Percentiles rank a stretch among this genome's conserved stretches.
Evolutionary conservation across 2,797 vertebrate genomes (phyloP).

Genomic region (Rhinichthys osculus): DNA sequence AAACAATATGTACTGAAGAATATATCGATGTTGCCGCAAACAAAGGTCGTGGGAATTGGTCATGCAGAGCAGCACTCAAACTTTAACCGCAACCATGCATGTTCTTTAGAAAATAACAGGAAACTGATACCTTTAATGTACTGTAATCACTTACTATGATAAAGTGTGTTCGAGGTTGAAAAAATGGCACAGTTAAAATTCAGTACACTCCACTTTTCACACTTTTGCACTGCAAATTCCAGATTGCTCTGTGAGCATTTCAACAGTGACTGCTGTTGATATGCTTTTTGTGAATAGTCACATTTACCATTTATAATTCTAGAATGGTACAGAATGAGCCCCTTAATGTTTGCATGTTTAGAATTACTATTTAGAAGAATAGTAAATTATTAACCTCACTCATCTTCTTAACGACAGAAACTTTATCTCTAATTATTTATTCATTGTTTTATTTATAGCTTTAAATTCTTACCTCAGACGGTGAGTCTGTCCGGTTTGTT

Average conservation of each 20-base stretch:
- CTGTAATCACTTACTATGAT: slow-evolving; percentile 2
- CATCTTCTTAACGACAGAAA: background rate
- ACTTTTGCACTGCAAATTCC: background rate
- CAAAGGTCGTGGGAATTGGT: background rate
- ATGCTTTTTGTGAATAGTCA: background rate
- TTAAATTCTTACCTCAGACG: slow-evolving; percentile 29
- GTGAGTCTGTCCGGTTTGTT: background rate
- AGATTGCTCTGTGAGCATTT: background rate
- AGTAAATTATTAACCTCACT: background rate
- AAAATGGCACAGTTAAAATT: slow-evolving; percentile 2
- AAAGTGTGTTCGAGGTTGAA: background rate
- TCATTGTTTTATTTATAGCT: background rate
- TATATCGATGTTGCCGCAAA: background rate
- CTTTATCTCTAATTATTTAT: background rate
- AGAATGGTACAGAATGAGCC: background rate
- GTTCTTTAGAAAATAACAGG: slow-evolving; percentile 17
- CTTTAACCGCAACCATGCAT: background rate
- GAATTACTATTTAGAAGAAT: background rate
- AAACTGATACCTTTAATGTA: slow-evolving; percentile 32
- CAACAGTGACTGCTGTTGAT: background rate
- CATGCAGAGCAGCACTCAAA: background rate
- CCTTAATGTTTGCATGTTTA: background rate
- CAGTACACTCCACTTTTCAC: background rate
- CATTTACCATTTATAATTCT: background rate
- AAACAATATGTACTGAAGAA: background rate